These are phyloP conservation scores for Neoaliturus tenellus DNA, from an alignment of 2,888 invertebrate species.

Conservation along the genomic window DNA sequence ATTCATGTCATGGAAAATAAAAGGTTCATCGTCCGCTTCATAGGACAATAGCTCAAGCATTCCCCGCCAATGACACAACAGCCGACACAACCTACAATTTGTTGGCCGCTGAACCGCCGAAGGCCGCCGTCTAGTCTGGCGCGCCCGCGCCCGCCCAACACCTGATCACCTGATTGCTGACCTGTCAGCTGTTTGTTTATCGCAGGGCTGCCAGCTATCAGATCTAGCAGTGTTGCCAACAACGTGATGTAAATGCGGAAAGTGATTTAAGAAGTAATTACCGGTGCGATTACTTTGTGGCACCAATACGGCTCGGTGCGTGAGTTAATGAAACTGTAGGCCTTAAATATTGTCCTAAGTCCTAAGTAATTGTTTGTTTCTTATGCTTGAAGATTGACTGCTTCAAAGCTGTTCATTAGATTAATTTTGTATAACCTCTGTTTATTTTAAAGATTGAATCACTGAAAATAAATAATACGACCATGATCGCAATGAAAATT, in stretches of 20 bases:
- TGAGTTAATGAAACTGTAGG: background rate
- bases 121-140: constrained; percentile 29
- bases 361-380: background rate
- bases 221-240: constrained; percentile 27
- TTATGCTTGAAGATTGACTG: background rate
- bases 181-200: constrained; percentile 22
- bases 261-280: constrained; percentile 24
- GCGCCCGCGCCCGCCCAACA: background rate
- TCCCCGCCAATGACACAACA: constrained; percentile 24
- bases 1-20: background rate
- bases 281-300: background rate
- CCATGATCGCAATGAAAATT: too few relatives aligned
- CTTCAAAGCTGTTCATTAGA: background rate
- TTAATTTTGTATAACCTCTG: background rate
- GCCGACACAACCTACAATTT: constrained; percentile 32
- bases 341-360: background rate
- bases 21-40: background rate
- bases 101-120: constrained; percentile 16
- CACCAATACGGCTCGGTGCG: background rate
- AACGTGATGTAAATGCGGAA: constrained; percentile 18
- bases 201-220: constrained; percentile 34
- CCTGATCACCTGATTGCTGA: constrained; percentile 14
- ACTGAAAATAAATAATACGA: background rate
- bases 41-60: constrained; percentile 27
- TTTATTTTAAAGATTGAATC: background rate